Evolutionary conservation across 2,888 invertebrate species (phyloP).

Genomic region (Caradrina clavipalpis): DNA sequence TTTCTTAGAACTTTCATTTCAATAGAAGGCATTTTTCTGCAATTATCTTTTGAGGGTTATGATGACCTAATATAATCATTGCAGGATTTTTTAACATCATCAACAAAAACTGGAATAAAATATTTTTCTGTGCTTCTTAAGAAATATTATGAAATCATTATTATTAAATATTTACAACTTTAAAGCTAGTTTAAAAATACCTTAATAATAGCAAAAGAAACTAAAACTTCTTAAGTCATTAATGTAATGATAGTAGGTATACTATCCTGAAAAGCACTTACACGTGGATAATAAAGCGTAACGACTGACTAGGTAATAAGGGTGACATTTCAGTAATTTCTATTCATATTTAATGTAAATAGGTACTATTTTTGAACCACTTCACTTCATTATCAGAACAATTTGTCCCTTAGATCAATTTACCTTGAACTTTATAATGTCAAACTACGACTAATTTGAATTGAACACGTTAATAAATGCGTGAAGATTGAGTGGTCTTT

Average conservation of each 20-base stretch:
- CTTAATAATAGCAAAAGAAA: too few species aligned
- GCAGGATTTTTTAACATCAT: too few species aligned
- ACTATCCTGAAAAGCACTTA: conserved; percentile 1
- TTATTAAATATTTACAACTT: too few species aligned
- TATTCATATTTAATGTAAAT: background rate
- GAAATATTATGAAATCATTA: too few species aligned
- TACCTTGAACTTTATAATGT: background rate
- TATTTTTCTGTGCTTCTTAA: too few species aligned
- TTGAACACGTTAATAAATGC: background rate
- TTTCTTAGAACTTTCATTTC: background rate
- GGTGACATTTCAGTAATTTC: background rate
- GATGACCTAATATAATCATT: background rate
- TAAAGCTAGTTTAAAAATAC: too few species aligned
- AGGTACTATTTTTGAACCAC: background rate
- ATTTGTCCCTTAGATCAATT: background rate
- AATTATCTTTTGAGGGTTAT: background rate
- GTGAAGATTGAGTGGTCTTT: too few species aligned
- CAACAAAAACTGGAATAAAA: too few species aligned
- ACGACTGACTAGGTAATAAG: background rate
- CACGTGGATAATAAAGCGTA: background rate
- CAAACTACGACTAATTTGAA: background rate
- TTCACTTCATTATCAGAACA: background rate
- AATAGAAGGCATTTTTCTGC: background rate
- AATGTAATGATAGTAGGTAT: background rate
- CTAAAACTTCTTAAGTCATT: too few species aligned